A percentile compares a stretch with the other conserved stretches of the same genome.
Conservation (phyloP, 1,140 invertebrate species). For the Pemphigus obesinymphae region DNA sequence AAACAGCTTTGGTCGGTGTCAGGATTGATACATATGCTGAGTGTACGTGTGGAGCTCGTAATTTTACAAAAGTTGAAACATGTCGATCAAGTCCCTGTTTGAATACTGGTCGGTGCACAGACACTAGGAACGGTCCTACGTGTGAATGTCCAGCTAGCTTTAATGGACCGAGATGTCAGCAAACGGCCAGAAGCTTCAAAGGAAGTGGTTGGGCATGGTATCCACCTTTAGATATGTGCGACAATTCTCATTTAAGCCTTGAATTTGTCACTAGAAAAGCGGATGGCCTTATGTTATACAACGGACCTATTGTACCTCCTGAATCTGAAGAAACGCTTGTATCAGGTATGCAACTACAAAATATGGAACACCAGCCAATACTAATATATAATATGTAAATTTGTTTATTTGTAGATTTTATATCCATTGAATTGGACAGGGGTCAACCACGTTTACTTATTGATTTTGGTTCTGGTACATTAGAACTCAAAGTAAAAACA, state of each 20-base stretch:
- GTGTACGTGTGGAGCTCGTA: constrained; percentile 85
- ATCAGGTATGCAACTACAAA: constrained; percentile 55
- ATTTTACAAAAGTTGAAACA: constrained; percentile 82
- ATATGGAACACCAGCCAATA: no score
- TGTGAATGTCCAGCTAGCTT: constrained; percentile 83
- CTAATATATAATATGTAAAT: background rate
- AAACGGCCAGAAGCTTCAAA: constrained; percentile 86
- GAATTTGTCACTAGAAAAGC: constrained; percentile 89
- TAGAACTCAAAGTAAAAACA: constrained; percentile 83
- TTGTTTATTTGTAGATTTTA: constrained; percentile 65
- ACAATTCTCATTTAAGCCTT: constrained; percentile 87
- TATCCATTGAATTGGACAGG: constrained; percentile 84
- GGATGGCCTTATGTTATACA: constrained; percentile 91
- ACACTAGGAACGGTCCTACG: constrained; percentile 58
- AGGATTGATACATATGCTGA: constrained; percentile 81
- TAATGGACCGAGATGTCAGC: constrained; percentile 91
- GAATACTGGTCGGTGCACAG: constrained; percentile 89
- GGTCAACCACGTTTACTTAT: constrained; percentile 85
- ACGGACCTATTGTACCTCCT: constrained; percentile 89
- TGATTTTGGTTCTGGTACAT: constrained; percentile 90
- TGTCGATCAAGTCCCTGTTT: constrained; percentile 93
- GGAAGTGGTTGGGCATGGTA: constrained; percentile 95
- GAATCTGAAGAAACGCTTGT: constrained; percentile 82
- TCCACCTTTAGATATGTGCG: constrained; percentile 90
- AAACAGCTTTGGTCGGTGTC: constrained; percentile 89